phyloP scores from a whole-genome alignment of 1,140 invertebrate genomes.

The Drosophila sturtevanti region DNA sequence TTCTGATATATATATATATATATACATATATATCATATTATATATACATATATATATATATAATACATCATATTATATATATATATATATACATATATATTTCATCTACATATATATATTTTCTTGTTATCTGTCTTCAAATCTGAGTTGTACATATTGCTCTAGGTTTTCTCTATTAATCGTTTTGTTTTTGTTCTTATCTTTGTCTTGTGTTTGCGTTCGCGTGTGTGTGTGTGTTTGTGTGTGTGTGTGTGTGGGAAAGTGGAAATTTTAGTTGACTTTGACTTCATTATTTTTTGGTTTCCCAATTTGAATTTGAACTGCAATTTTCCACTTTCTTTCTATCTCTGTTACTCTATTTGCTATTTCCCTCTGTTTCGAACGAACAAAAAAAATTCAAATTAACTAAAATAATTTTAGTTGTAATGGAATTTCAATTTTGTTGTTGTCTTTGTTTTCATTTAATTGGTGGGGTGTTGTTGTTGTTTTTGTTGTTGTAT shows the following conservation, averaged over 20 bases:
- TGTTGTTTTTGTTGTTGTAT: conserved; percentile 43
- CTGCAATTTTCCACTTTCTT: background rate
- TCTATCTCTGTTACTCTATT: conserved; percentile 23
- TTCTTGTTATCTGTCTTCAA: background rate
- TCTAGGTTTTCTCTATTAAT: conserved; percentile 51
- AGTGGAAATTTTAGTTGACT: conserved; percentile 62
- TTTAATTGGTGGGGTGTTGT: conserved; percentile 72
- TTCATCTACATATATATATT: background rate
- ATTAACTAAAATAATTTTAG: conserved; percentile 43
- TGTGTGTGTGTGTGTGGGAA: conserved; percentile 10
- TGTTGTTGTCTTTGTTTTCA: conserved; percentile 28
- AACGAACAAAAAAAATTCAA: background rate
- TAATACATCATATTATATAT: too few species aligned
- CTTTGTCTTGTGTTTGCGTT: conserved; percentile 22
- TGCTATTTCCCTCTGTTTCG: conserved; percentile 32
- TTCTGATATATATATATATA: background rate
- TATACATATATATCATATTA: background rate
- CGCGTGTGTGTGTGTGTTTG: conserved; percentile 19
- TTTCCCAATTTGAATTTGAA: background rate
- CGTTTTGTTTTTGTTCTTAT: conserved; percentile 18
- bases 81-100: background rate
- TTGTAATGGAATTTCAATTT: conserved; percentile 62
- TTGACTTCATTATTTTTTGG: conserved; percentile 8
- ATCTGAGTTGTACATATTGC: conserved; percentile 67
- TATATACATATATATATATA: background rate